Conservation (phyloP, 2,113 vertebrate species). For the Ivindomyrus marchei region DNA sequence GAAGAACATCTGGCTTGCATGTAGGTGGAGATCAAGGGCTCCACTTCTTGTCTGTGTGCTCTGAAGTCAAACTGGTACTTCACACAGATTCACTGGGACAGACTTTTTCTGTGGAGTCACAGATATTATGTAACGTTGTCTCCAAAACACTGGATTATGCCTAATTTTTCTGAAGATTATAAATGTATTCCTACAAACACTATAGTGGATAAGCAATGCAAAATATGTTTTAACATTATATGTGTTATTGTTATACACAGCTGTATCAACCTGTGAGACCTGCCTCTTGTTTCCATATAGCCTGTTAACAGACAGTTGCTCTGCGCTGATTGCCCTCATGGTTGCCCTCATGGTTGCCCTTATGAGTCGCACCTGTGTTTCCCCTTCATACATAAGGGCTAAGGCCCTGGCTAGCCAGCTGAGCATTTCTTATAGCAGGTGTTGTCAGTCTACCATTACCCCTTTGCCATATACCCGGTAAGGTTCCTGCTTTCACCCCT, state of each 20-base stretch:
- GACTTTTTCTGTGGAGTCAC: neutral
- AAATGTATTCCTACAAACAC: neutral
- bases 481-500: neutral
- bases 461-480: neutral
- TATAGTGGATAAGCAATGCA: neutral
- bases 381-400: neutral
- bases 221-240: neutral
- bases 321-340: neutral
- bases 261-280: neutral
- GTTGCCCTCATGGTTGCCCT: neutral
- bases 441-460: neutral
- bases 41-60: neutral
- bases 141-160: neutral
- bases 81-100: neutral
- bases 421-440: neutral
- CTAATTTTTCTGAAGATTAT: neutral
- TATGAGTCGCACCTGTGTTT: neutral
- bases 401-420: neutral
- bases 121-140: neutral
- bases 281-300: neutral
- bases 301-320: neutral
- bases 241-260: neutral
- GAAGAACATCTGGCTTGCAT: neutral
- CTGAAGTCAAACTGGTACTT: neutral
- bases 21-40: neutral